These are phyloP conservation scores for Platycnemis pennipes DNA, from an alignment of 2,888 invertebrate species.

Conservation along the genomic window DNA sequence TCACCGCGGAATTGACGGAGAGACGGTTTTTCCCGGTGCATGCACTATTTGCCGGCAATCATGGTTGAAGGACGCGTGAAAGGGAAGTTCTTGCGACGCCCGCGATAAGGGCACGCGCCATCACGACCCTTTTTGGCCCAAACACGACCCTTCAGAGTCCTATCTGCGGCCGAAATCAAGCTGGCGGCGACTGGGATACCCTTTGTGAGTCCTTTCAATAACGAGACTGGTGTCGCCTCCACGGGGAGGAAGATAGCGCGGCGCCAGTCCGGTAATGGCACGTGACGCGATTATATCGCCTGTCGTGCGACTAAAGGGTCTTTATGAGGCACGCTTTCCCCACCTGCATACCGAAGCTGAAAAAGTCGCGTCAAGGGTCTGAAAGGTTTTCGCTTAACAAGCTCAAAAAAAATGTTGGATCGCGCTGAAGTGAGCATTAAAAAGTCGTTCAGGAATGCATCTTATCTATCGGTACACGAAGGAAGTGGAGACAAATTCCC, in stretches of 20 bases:
- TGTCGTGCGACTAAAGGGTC: neutral
- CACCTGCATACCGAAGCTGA: neutral
- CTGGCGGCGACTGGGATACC: neutral
- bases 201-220: constrained; percentile 3
- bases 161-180: neutral
- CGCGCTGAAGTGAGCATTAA: too few species aligned
- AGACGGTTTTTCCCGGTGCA: too few species aligned
- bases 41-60: too few species aligned
- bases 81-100: neutral
- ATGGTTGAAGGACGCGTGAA: too few species aligned
- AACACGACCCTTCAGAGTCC: neutral
- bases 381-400: neutral
- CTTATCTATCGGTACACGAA: too few species aligned
- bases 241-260: neutral
- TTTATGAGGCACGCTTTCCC: neutral
- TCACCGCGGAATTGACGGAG: too few species aligned
- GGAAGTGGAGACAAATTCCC: too few species aligned
- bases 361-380: neutral
- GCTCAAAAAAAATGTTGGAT: neutral
- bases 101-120: neutral
- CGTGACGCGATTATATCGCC: neutral
- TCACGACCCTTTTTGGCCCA: neutral
- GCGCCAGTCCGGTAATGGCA: neutral
- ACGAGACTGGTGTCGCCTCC: neutral
- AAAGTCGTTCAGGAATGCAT: too few species aligned